Conservation (phyloP, 2,797 vertebrate species). For the Cyprinella venusta region DNA sequence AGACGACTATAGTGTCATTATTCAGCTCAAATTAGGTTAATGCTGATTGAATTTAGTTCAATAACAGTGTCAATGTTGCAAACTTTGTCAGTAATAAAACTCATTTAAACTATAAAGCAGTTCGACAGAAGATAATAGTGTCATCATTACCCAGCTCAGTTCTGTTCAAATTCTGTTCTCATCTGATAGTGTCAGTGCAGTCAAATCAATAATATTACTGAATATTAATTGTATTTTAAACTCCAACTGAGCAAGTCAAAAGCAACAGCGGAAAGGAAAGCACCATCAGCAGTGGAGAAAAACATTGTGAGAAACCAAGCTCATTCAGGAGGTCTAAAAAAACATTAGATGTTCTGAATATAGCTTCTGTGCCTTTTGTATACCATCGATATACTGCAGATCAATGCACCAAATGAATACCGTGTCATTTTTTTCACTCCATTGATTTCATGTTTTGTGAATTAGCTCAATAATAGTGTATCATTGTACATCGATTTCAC, state of each 20-base stretch:
- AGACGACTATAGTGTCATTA: neutral
- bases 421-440: neutral
- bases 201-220: neutral
- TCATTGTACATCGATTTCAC: constrained; percentile 39
- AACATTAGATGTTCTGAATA: neutral
- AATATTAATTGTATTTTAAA: neutral
- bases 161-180: neutral
- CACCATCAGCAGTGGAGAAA: neutral
- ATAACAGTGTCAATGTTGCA: neutral
- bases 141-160: neutral
- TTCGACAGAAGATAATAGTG: neutral
- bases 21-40: neutral
- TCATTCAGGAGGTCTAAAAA: neutral
- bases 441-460: constrained; percentile 20
- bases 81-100: neutral
- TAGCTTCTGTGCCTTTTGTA: neutral
- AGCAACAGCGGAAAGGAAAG: neutral
- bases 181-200: neutral
- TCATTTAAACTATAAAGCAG: neutral
- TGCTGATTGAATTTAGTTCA: neutral
- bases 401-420: constrained; percentile 31
- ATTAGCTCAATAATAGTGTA: constrained; percentile 8
- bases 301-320: neutral
- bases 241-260: neutral
- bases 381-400: constrained; percentile 13